A percentile compares a stretch with the other conserved stretches of the same genome.
Conservation (phyloP, 2,797 vertebrate species). For the Taenioides sp. region DNA sequence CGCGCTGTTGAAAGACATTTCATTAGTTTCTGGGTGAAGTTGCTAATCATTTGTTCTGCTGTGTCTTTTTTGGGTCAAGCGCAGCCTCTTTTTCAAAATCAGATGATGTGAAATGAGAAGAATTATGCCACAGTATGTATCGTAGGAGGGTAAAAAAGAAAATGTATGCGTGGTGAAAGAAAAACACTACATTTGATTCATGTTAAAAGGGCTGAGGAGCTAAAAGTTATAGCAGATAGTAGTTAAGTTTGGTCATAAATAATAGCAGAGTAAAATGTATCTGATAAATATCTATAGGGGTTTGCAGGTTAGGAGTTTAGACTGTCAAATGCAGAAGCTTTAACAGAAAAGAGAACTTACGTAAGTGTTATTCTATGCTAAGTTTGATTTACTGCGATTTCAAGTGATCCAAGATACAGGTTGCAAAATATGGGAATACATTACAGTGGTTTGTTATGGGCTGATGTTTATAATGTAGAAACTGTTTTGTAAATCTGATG, state of each 20-base stretch:
- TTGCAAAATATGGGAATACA: background rate
- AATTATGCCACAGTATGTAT: conserved; percentile 12
- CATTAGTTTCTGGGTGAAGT: conserved; percentile 75
- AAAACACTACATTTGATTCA: conserved; percentile 39
- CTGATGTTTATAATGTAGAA: background rate
- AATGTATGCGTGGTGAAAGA: conserved; percentile 5
- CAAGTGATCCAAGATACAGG: background rate
- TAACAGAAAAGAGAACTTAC: conserved; percentile 27
- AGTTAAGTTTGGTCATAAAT: conserved; percentile 60
- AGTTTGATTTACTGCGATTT: conserved; percentile 13
- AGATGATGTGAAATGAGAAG: conserved; percentile 21
- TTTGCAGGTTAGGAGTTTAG: conserved; percentile 52
- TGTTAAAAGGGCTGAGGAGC: conserved; percentile 28
- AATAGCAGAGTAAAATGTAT: conserved; percentile 23
- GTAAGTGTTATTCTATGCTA: conserved; percentile 30
- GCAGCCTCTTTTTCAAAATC: conserved; percentile 28
- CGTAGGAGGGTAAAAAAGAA: background rate
- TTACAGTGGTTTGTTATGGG: background rate
- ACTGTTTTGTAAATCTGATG: too few relatives aligned
- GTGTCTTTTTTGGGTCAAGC: conserved; percentile 57
- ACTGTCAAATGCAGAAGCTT: conserved; percentile 37
- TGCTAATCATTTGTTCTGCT: conserved; percentile 64
- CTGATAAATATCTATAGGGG: too few relatives aligned
- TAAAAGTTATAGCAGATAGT: conserved; percentile 34
- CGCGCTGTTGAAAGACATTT: conserved; percentile 75